These are phyloP conservation scores for Lanius ludovicianus DNA, from an alignment of 2,113 vertebrate genomes.

Conservation along the genomic window DNA sequence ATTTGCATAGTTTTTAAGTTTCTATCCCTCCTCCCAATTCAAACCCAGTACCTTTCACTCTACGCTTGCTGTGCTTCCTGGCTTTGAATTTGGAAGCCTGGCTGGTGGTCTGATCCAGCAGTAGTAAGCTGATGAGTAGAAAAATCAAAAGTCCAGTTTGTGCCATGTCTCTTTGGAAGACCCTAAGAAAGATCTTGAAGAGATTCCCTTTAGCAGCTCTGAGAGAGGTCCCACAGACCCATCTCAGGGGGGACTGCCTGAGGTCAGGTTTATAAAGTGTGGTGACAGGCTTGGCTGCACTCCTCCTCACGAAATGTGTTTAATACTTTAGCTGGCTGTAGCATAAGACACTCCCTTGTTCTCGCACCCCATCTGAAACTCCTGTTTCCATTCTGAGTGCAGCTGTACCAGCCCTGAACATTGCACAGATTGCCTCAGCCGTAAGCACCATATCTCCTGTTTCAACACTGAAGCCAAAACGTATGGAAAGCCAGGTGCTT, in stretches of 20 bases:
- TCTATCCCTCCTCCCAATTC: neutral
- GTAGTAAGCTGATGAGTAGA: conserved; percentile 70
- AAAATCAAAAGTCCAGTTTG: conserved; percentile 64
- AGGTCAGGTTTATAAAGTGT: conserved; percentile 65
- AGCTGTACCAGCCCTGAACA: neutral
- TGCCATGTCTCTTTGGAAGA: conserved; percentile 64
- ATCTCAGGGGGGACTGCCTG: neutral
- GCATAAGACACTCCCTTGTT: conserved; percentile 73
- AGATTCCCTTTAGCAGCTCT: neutral
- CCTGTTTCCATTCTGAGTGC: conserved; percentile 15
- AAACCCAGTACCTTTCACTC: conserved; percentile 76
- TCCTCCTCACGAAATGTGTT: conserved; percentile 57
- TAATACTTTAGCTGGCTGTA: conserved; percentile 9
- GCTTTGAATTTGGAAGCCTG: conserved; percentile 67
- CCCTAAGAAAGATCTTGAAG: neutral
- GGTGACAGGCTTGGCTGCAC: conserved; percentile 41
- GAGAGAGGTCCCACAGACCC: neutral
- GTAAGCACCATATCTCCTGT: rapidly evolving
- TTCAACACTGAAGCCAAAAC: neutral
- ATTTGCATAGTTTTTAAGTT: neutral
- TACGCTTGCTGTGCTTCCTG: conserved; percentile 78
- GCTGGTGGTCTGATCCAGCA: conserved; percentile 73
- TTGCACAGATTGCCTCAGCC: neutral
- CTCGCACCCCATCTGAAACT: neutral
- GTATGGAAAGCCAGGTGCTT: neutral